Conservation (phyloP, 2,113 vertebrate genomes). For the Pedionomus torquatus region DNA sequence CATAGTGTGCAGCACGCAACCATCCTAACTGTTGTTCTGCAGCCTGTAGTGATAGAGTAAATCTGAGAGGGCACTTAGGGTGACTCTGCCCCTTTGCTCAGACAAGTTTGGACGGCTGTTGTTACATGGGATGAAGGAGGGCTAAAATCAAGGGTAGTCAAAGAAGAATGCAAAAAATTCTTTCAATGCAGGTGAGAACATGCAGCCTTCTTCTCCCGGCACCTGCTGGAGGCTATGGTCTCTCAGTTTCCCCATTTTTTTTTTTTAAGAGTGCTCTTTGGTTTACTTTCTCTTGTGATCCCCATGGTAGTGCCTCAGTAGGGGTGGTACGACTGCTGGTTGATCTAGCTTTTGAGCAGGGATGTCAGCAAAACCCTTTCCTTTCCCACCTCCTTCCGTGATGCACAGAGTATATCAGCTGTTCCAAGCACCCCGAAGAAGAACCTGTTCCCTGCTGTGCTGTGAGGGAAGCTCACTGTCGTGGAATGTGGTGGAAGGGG, state of each 20-base stretch:
- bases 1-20: not conserved
- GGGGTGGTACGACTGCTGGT: not conserved
- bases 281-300: not conserved
- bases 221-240: not conserved
- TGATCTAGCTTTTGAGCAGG: not conserved
- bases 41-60: not conserved
- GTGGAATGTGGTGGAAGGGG: not conserved
- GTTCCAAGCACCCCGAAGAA: not conserved
- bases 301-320: not conserved
- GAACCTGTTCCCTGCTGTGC: rapidly evolving
- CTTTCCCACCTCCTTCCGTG: not conserved
- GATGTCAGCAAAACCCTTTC: not conserved
- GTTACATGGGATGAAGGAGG: not conserved
- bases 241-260: not conserved
- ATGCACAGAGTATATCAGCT: not conserved
- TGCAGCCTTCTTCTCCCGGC: not conserved
- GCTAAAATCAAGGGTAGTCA: not conserved
- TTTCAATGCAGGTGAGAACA: not conserved
- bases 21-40: not conserved
- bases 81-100: not conserved
- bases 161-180: conserved; percentile 41
- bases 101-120: not conserved
- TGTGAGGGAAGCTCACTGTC: not conserved
- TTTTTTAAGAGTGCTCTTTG: not conserved
- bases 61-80: not conserved